Conservation (phyloP, 2,888 invertebrate genomes). For the Calliopum simillimum region DNA sequence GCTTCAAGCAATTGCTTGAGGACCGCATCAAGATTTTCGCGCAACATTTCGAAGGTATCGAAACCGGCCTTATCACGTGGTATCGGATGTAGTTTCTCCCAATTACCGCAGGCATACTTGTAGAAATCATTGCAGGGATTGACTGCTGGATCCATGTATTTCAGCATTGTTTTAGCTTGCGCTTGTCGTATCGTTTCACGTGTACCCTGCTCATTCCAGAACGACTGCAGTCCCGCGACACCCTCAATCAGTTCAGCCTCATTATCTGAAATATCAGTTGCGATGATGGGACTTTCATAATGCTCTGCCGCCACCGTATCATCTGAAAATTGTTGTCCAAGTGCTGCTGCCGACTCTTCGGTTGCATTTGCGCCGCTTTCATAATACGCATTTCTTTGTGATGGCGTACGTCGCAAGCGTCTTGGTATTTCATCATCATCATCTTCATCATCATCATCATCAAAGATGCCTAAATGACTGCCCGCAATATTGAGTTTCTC, state of each 20-base stretch:
- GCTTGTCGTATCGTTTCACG: constrained; percentile 71
- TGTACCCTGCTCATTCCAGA: constrained; percentile 63
- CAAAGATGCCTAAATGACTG: constrained; percentile 38
- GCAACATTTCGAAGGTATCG: constrained; percentile 90
- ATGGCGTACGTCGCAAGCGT: constrained; percentile 8
- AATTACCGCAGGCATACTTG: constrained; percentile 87
- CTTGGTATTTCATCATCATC: constrained; percentile 18
- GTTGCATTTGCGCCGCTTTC: neutral
- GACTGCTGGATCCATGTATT: constrained; percentile 78
- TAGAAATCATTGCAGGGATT: constrained; percentile 88
- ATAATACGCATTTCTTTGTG: constrained; percentile 14
- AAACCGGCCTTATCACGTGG: constrained; percentile 90
- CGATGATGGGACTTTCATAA: neutral
- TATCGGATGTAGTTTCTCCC: constrained; percentile 85
- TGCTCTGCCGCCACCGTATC: neutral
- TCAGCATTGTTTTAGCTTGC: constrained; percentile 79
- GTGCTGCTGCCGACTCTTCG: neutral
- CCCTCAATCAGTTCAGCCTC: constrained; percentile 39
- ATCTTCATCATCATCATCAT: constrained; percentile 20
- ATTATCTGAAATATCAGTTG: constrained; percentile 8
- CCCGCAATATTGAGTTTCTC: constrained; percentile 43
- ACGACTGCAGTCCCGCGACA: constrained; percentile 52
- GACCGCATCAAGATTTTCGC: constrained; percentile 81
- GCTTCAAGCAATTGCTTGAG: constrained; percentile 76
- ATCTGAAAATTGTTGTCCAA: neutral